Conservation (phyloP, 2,113 vertebrate genomes). For the Hemicordylus capensis region DNA sequence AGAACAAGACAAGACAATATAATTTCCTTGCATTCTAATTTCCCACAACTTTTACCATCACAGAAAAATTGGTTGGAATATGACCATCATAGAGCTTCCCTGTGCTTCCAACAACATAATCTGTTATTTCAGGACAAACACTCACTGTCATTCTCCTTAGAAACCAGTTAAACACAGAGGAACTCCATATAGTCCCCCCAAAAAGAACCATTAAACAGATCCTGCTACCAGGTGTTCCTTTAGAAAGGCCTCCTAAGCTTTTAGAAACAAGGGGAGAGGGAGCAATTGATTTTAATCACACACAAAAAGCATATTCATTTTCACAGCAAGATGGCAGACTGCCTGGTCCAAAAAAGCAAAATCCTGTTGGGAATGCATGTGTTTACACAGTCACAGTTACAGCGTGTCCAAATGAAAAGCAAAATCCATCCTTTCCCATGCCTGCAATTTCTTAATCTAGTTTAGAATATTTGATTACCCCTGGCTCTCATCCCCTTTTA, state of each 20-base stretch:
- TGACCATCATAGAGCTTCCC: not conserved
- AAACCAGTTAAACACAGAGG: not conserved
- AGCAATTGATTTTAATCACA: constrained; percentile 8
- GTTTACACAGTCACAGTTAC: constrained; percentile 26
- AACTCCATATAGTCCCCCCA: constrained; percentile 29
- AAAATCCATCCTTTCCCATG: not conserved
- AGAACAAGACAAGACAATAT: not conserved
- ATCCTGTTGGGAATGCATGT: not conserved
- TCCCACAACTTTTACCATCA: not conserved
- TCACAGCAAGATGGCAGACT: constrained; percentile 33
- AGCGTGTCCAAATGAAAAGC: not conserved
- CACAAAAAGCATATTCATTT: constrained; percentile 37
- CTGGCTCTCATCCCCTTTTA: constrained; percentile 30
- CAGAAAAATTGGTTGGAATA: not conserved
- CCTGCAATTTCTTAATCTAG: constrained; percentile 45
- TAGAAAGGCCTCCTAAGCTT: constrained; percentile 30
- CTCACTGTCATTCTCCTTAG: not conserved
- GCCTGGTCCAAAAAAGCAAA: not conserved
- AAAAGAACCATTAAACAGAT: constrained; percentile 15
- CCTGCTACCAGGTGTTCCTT: constrained; percentile 43
- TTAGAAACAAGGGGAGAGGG: constrained; percentile 26
- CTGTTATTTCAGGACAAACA: not conserved
- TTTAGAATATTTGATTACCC: constrained; percentile 56
- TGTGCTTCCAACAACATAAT: not conserved
- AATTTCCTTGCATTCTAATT: not conserved